Conservation (phyloP, 2,797 vertebrate species). For the Microcaecilia unicolor region DNA sequence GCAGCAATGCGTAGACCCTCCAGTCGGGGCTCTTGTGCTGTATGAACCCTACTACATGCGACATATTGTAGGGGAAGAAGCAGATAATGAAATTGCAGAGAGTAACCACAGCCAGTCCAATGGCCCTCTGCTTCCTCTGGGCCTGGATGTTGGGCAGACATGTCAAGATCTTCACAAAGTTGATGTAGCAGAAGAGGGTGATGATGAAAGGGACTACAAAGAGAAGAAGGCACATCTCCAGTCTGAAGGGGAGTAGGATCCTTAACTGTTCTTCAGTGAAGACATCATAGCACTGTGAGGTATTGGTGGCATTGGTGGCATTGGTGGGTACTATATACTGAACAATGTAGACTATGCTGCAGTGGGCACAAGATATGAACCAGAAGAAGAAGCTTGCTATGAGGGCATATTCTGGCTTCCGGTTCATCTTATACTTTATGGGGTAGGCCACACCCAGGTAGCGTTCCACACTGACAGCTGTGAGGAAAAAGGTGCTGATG, state of each 20-base stretch:
- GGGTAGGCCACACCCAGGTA: conserved; percentile 78
- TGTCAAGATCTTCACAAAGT: conserved; percentile 62
- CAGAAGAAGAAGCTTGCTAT: conserved; percentile 63
- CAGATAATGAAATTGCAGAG: conserved; percentile 64
- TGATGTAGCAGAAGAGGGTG: conserved; percentile 64
- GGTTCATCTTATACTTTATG: conserved; percentile 58
- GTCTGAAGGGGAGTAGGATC: conserved; percentile 57
- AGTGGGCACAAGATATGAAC: conserved; percentile 46
- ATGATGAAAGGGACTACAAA: conserved; percentile 67
- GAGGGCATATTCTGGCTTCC: conserved; percentile 51
- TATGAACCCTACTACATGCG: conserved; percentile 60
- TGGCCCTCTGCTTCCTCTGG: conserved; percentile 53
- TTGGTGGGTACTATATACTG: conserved; percentile 31
- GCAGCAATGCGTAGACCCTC: conserved; percentile 60
- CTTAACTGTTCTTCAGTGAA: conserved; percentile 48
- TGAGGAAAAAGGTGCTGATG: conserved; percentile 76
- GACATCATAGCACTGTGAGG: conserved; percentile 54
- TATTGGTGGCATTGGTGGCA: accelerated
- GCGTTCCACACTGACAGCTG: conserved; percentile 70
- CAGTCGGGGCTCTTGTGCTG: conserved; percentile 42
- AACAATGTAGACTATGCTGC: conserved; percentile 62
- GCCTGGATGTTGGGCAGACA: conserved; percentile 50
- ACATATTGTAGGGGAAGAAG: conserved; percentile 70
- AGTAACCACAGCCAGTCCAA: conserved; percentile 65
- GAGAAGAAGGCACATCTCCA: conserved; percentile 63